phyloP scores from a whole-genome alignment of 2,888 invertebrate genomes.

The Iselma pallidipennis region DNA sequence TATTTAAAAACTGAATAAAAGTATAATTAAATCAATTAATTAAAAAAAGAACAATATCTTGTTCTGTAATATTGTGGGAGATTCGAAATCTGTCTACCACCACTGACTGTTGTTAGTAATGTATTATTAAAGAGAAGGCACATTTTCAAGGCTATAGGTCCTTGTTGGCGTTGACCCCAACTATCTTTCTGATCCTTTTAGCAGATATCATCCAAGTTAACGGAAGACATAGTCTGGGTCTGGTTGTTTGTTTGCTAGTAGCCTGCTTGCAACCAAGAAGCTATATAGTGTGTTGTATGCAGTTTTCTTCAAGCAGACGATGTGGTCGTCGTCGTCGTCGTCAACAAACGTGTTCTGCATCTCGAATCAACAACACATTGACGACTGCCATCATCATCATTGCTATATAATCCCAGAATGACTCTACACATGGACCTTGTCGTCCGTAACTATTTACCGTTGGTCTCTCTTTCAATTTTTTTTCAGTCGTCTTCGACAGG shows the following conservation, averaged over 20 bases:
- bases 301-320: too few relatives aligned
- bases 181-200: constrained; percentile 9
- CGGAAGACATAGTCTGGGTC: constrained; percentile 4
- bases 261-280: too few relatives aligned
- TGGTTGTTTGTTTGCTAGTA: not conserved
- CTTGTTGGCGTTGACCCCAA: constrained; percentile 40
- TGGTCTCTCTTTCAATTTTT: not conserved
- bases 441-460: not conserved
- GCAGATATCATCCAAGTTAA: not conserved
- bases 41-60: not conserved
- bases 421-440: not conserved
- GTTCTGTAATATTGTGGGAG: not conserved
- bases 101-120: not conserved
- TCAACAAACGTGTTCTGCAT: not conserved
- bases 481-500: not conserved
- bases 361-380: not conserved
- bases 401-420: not conserved
- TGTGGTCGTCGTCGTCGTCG: too few relatives aligned
- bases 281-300: too few relatives aligned
- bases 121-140: not conserved
- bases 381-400: not conserved
- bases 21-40: not conserved
- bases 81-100: not conserved
- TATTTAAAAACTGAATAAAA: too few relatives aligned
- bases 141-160: constrained; percentile 42